Conservation (phyloP, 2,888 invertebrate species). For the Eledone cirrhosa region DNA sequence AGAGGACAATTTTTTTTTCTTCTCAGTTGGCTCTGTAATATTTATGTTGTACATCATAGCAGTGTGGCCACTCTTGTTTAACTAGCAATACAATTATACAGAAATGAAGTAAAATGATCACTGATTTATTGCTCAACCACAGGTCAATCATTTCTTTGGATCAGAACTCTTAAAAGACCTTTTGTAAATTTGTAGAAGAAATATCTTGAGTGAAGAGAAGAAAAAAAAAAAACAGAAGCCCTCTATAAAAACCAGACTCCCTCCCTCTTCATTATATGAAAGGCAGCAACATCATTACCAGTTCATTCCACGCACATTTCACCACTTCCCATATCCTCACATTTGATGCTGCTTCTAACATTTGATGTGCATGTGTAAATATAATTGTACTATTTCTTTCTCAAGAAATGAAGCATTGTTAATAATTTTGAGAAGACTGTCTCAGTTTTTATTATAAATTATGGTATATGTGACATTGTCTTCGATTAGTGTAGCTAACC, state of each 20-base stretch:
- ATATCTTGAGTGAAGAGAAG: constrained; percentile 16
- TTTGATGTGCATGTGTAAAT: constrained; percentile 11
- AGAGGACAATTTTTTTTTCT: background rate
- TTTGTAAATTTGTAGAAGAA: constrained; percentile 10
- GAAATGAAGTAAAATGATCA: too few species aligned
- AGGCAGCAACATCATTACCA: constrained; percentile 28
- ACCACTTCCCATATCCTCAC: background rate
- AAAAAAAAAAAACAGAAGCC: background rate
- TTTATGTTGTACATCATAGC: background rate
- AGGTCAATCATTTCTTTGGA: too few species aligned
- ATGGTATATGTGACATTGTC: too few species aligned
- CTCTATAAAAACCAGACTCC: background rate
- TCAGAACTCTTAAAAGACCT: too few species aligned
- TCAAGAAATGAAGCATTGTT: too few species aligned
- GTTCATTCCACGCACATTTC: constrained; percentile 2
- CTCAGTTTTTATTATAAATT: too few species aligned
- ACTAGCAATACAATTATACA: background rate
- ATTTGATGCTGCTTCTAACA: background rate
- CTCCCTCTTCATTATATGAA: constrained; percentile 12
- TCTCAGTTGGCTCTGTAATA: background rate
- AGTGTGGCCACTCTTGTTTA: background rate
- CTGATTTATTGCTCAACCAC: too few species aligned
- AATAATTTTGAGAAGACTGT: too few species aligned
- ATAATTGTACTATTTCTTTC: background rate
- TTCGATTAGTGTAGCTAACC: too few species aligned